These are phyloP conservation scores for Malacoraja senta DNA, from an alignment of 2,797 vertebrate species.

Conservation along the genomic window DNA sequence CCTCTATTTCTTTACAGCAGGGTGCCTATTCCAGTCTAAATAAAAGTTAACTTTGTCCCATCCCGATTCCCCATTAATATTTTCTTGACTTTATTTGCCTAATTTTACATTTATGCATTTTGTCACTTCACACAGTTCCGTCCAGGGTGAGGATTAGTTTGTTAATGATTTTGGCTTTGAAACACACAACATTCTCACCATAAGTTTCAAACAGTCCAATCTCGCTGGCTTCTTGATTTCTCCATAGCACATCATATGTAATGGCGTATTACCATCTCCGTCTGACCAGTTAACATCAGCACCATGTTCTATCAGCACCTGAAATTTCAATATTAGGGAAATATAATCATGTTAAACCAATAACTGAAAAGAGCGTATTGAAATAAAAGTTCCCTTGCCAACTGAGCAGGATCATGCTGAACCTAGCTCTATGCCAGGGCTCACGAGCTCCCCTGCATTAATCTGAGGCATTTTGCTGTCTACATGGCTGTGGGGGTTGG, in stretches of 20 bases:
- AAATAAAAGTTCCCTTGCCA: background rate
- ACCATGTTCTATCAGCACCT: constrained; percentile 39
- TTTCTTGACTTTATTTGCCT: too few relatives aligned
- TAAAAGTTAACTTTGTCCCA: too few relatives aligned
- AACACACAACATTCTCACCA: background rate
- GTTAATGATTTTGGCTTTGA: background rate
- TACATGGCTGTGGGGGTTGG: too few relatives aligned
- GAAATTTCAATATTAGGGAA: background rate
- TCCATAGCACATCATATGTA: constrained; percentile 40
- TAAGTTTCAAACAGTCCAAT: constrained; percentile 46
- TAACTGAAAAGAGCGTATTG: background rate
- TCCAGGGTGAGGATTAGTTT: background rate
- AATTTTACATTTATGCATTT: too few relatives aligned
- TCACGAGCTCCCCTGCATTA: too few relatives aligned
- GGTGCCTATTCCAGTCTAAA: too few relatives aligned
- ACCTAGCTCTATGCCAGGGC: too few relatives aligned
- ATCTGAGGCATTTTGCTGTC: too few relatives aligned
- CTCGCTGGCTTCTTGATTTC: constrained; percentile 39
- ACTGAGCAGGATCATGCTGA: too few relatives aligned
- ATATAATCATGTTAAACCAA: background rate
- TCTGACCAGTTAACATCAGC: constrained; percentile 42
- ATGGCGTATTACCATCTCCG: constrained; percentile 36
- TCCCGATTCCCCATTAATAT: too few relatives aligned
- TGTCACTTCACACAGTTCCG: too few relatives aligned
- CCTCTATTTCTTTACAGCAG: too few relatives aligned